phyloP scores from a whole-genome alignment of 2,888 invertebrate genomes.

The Drosophila falleni region DNA sequence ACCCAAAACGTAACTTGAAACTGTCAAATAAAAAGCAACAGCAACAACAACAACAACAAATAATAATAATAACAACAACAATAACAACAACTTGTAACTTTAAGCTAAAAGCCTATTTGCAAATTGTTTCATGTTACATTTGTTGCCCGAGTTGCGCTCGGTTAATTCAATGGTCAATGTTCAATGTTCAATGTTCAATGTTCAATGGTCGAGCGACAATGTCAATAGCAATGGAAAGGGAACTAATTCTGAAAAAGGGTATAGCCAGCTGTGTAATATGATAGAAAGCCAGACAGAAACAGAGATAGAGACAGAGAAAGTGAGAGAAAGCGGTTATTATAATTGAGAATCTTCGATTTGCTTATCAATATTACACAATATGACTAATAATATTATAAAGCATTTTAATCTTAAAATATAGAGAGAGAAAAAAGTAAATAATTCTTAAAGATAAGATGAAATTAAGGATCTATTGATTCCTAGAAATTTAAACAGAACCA shows the following conservation, averaged over 20 bases:
- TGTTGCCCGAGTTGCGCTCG: slow-evolving; percentile 47
- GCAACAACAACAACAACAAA: slow-evolving; percentile 5
- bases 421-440: too few species aligned
- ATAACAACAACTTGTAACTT: slow-evolving; percentile 32
- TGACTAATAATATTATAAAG: too few species aligned
- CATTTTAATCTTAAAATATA: too few species aligned
- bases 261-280: neutral
- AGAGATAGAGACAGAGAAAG: neutral
- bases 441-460: too few species aligned
- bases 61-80: slow-evolving; percentile 9
- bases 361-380: too few species aligned
- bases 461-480: too few species aligned
- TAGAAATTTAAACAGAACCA: too few species aligned
- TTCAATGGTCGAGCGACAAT: slow-evolving; percentile 8
- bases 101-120: slow-evolving; percentile 69
- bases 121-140: slow-evolving; percentile 70
- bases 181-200: slow-evolving; percentile 32
- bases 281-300: neutral
- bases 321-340: neutral
- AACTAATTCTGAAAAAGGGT: neutral
- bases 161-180: slow-evolving; percentile 45
- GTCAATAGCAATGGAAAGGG: neutral
- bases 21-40: neutral
- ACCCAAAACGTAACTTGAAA: slow-evolving; percentile 9
- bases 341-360: neutral